phyloP scores from a whole-genome alignment of 2,113 vertebrate genomes.

The Colaptes auratus region DNA sequence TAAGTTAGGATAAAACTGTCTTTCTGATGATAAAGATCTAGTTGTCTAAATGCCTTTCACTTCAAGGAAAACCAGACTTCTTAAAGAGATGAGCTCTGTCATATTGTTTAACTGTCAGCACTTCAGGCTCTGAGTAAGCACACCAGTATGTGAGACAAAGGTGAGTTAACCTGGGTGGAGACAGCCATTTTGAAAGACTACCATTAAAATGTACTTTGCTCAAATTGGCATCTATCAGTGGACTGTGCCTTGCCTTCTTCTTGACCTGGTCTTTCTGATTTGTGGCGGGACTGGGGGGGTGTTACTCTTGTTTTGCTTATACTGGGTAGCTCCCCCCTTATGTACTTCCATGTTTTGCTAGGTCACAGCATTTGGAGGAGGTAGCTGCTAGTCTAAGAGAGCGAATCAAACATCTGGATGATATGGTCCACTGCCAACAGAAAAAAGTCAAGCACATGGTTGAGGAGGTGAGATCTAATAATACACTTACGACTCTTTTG shows the following conservation, averaged over 20 bases:
- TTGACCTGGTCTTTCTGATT: neutral
- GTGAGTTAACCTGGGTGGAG: conserved; percentile 22
- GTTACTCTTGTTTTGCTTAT: neutral
- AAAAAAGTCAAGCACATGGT: conserved; percentile 98
- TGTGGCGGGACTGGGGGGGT: neutral
- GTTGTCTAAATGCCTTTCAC: neutral
- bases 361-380: conserved; percentile 85
- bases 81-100: neutral
- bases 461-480: conserved; percentile 86
- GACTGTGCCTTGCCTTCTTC: neutral
- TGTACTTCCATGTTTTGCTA: conserved; percentile 14
- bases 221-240: neutral
- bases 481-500: neutral
- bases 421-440: conserved; percentile 98
- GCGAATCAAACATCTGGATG: conserved; percentile 93
- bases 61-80: neutral
- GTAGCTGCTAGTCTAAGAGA: conserved; percentile 86
- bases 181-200: neutral
- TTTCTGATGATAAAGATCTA: neutral
- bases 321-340: neutral
- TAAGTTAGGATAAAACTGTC: neutral
- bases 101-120: neutral
- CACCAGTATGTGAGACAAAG: neutral
- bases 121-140: conserved; percentile 23
- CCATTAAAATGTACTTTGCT: conserved; percentile 7